Evolutionary conservation across 2,888 invertebrate species (phyloP), one percentile per base, ranked within the genome.

Genomic region (Monopis laevigella): DNA sequence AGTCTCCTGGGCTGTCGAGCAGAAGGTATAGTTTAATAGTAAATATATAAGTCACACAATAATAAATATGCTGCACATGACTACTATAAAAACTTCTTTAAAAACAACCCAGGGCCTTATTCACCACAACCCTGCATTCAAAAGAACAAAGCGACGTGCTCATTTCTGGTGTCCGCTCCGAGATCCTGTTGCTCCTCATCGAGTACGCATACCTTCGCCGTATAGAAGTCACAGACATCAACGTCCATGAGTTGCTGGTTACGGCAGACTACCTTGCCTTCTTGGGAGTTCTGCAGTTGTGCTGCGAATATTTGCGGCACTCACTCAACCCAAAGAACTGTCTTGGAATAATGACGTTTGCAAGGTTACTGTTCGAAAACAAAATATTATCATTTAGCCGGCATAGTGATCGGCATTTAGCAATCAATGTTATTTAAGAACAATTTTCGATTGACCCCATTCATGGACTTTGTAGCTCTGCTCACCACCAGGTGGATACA

Each of bases 211-310:
- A 97, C 67, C 78, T 93, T 29, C 84, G 93, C 40, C 87, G 88
- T 48, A 84, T 92, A 41, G 86, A 87, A 45, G 85, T 96, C 16
- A 88, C 84, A 43, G 84, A 86, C 26, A 84, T 87, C 21, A 96
- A 94, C 59, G 93, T 95, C 1, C 89, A 90, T 55, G 86, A 88
- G 54, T 77, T 96, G 10, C 82, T 96, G 28, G 87, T 90, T 52
- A 89, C 91, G 0, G 93, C 96, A 2, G 96, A 96, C 74, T 96
- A 94, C 62, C 86, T 96, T 41, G 89, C 91, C 53, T 89, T 96
- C 50, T 77, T 90, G 34, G 93, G 93, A 0, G 86, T 96, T 32
- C 82, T 93, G 39, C 86, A 90, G 48, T 82, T 89, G 13, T 96
- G 96, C 66, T 90, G 90, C 56, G 86, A 90, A 35, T 93, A 87